These are phyloP conservation scores for Syngnathus acus DNA, from an alignment of 2,797 vertebrate genomes.

Conservation along the genomic window DNA sequence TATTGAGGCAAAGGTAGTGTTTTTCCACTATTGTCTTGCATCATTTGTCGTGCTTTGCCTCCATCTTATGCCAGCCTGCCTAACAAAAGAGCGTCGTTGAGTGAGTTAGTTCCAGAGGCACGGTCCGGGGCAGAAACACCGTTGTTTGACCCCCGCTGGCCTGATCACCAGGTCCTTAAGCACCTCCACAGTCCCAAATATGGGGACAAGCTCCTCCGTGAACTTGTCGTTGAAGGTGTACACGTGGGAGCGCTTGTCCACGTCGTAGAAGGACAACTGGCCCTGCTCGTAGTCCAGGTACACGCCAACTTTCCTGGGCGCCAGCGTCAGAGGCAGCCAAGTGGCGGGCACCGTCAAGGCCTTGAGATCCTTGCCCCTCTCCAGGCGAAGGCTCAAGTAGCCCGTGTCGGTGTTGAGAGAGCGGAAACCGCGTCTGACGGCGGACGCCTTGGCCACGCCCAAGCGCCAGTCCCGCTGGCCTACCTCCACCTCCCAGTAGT, in stretches of 20 bases:
- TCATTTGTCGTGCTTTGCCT: neutral
- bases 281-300: constrained; percentile 72
- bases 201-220: constrained; percentile 64
- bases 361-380: constrained; percentile 67
- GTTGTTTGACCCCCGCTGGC: constrained; percentile 44
- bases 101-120: constrained; percentile 67
- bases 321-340: constrained; percentile 32
- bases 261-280: constrained; percentile 75
- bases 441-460: constrained; percentile 63
- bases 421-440: constrained; percentile 60
- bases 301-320: constrained; percentile 63
- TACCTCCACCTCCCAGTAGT: constrained; percentile 78
- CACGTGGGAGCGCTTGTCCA: constrained; percentile 66
- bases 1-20: neutral
- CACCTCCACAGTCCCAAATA: constrained; percentile 74
- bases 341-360: constrained; percentile 64
- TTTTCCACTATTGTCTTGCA: neutral
- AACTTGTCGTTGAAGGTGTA: constrained; percentile 71
- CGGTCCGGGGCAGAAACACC: constrained; percentile 66
- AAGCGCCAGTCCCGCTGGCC: constrained; percentile 72
- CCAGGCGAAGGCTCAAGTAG: constrained; percentile 70
- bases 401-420: constrained; percentile 65
- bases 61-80: neutral
- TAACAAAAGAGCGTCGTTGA: neutral
- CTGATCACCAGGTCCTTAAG: constrained; percentile 65